Evolutionary conservation across 2,888 invertebrate species (phyloP).

Genomic region (Smittia aterrima): DNA sequence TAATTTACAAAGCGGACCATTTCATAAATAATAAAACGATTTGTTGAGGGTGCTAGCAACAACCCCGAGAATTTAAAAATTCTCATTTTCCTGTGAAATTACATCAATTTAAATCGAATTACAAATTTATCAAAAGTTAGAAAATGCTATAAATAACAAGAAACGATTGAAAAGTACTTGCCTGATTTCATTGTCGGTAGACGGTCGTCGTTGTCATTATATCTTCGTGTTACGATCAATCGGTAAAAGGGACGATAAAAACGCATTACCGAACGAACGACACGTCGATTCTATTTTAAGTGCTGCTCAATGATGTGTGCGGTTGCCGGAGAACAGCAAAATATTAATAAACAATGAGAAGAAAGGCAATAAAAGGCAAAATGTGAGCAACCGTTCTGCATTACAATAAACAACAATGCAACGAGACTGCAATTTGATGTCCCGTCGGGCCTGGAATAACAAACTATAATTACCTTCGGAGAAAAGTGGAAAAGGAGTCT

Average conservation of each 20-base stretch:
- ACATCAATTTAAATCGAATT: constrained; percentile 33
- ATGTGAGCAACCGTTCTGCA: not conserved
- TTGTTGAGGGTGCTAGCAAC: no score
- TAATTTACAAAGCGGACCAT: no score
- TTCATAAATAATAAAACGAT: not conserved
- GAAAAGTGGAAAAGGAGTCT: no score
- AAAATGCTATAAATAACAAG: not conserved
- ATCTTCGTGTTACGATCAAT: not conserved
- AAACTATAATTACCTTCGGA: not conserved
- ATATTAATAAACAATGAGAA: constrained; percentile 13
- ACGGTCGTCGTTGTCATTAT: not conserved
- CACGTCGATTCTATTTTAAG: not conserved
- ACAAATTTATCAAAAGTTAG: not conserved
- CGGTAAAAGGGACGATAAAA: not conserved
- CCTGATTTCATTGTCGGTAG: not conserved
- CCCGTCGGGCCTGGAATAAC: not conserved
- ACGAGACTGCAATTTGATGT: not conserved
- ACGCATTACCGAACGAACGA: not conserved
- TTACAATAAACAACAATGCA: not conserved
- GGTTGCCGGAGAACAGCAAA: constrained; percentile 9
- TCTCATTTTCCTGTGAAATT: constrained; percentile 4
- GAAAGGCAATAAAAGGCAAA: not conserved
- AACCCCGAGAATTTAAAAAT: not conserved
- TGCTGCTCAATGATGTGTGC: constrained; percentile 22
- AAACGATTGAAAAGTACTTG: not conserved